These are phyloP conservation scores for Cyanoramphus novaezelandiae DNA, from an alignment of 2,113 vertebrate genomes.

Conservation along the genomic window DNA sequence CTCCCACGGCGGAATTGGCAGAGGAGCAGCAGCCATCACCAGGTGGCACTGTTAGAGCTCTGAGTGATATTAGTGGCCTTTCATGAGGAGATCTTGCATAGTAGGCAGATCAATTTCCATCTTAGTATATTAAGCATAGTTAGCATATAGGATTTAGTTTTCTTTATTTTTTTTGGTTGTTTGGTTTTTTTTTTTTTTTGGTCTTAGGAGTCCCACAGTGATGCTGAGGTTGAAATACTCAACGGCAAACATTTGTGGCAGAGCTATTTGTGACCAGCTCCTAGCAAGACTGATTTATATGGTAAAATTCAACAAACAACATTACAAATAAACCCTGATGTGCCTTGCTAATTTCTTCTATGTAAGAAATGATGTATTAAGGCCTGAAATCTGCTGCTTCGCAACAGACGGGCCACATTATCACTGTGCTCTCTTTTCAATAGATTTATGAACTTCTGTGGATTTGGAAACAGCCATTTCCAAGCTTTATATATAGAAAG, in stretches of 20 bases:
- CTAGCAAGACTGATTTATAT: not conserved
- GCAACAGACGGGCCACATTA: not conserved
- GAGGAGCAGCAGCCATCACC: not conserved
- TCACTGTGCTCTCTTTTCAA: not conserved
- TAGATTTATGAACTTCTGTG: not conserved
- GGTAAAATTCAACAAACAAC: not conserved
- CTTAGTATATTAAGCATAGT: not conserved
- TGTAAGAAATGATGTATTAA: not conserved
- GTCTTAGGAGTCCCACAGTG: not conserved
- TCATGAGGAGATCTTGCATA: not conserved
- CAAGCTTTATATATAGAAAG: not conserved
- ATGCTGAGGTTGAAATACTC: not conserved
- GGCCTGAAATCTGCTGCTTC: not conserved
- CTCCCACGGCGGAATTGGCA: not conserved
- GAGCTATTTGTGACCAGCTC: not conserved
- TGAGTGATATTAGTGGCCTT: accelerated
- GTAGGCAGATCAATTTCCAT: not conserved
- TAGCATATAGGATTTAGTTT: not conserved
- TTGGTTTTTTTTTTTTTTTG: accelerated
- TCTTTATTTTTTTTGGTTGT: not conserved
- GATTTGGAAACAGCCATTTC: not conserved
- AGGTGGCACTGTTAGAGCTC: not conserved
- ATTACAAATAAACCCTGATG: not conserved
- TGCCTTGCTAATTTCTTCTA: not conserved
- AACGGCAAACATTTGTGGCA: not conserved